Base-by-base conservation (phyloP, 2,888 invertebrate genomes). In the Chrysotoxum bicinctum region DNA sequence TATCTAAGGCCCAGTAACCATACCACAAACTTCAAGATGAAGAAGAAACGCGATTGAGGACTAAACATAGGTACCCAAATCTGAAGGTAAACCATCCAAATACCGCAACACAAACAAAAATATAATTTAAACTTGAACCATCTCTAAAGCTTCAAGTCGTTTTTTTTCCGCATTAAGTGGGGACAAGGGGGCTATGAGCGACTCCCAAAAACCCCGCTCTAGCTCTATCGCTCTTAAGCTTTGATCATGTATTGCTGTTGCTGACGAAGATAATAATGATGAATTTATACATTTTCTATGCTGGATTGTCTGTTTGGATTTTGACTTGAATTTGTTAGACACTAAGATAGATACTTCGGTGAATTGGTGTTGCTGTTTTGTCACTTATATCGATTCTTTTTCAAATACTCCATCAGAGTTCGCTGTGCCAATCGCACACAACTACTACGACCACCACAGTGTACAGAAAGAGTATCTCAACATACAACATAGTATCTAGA, bases 1-100 rank as follows among this genome's bases (percentile, higher is more conserved):
- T 60, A 68, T 43, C 66, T 52, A 58, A 45, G 62, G 56, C 74
- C 74, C 74, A 83, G 48, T 64, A 78, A 30, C 19, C 62, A 45
- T 43, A 78, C 56, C 37, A 83, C 23, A n/a, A 50, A n/a, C 35
- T 12, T 56, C 7, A 16, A 32, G 43, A 50, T 16, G 43, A 68
- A 66, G 72, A 69, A 54, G 48, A 78, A 82, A 68, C 77, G 81
- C 85, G 64, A 76, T 77, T 81, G 76, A 85, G 85, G 81, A 85
- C 77, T 77, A 75, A 80, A 40, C 80, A 66, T 64, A 75, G 35
- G 37, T 37, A 21, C 73, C 26, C 12, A 64, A 64, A 81, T 73
- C 50, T 43, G 81, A 85, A 85, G 85, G 85, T 85, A 80, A 85
- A 85, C 85, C 73, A 84, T 76, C 62, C 14, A 35, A 66, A 84